phyloP scores from a whole-genome alignment of 2,888 invertebrate genomes.

The Saturnia pavonia region DNA sequence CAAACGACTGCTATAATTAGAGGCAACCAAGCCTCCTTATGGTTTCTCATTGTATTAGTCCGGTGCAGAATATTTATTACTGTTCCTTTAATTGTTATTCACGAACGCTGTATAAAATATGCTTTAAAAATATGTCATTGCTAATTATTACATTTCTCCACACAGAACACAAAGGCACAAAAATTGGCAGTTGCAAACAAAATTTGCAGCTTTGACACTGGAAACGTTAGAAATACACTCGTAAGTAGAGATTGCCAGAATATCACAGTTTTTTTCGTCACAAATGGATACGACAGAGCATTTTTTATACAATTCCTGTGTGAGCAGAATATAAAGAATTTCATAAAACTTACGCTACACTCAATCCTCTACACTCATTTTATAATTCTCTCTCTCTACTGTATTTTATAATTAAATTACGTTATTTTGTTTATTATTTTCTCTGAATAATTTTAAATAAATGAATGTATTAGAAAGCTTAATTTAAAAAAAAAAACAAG shows the following conservation, averaged over 20 bases:
- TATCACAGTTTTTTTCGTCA: conserved; percentile 5
- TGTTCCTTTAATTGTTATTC: conserved; percentile 30
- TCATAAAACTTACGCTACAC: not conserved
- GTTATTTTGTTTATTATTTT: no score
- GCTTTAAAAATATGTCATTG: conserved; percentile 24
- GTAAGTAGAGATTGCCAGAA: not conserved
- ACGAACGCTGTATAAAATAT: conserved; percentile 38
- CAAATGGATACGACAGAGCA: not conserved
- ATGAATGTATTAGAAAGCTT: no score
- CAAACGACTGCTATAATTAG: conserved; percentile 46
- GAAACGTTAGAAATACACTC: no score
- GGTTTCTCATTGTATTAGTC: conserved; percentile 51
- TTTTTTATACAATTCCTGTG: not conserved
- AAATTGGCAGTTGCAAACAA: conserved; percentile 26
- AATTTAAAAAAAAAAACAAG: no score
- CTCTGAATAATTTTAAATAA: no score
- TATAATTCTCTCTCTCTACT: no score
- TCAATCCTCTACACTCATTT: not conserved
- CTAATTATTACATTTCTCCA: conserved; percentile 38
- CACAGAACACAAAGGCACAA: conserved; percentile 34
- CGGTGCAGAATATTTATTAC: conserved; percentile 47
- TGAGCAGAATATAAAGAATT: not conserved
- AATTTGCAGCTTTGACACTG: conserved; percentile 27
- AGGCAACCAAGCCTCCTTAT: conserved; percentile 52
- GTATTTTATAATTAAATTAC: no score